Percentiles rank a stretch among this genome's conserved stretches.
Evolutionary conservation across 2,113 vertebrate species (phyloP).

Genomic region (Misgurnus anguillicaudatus): DNA sequence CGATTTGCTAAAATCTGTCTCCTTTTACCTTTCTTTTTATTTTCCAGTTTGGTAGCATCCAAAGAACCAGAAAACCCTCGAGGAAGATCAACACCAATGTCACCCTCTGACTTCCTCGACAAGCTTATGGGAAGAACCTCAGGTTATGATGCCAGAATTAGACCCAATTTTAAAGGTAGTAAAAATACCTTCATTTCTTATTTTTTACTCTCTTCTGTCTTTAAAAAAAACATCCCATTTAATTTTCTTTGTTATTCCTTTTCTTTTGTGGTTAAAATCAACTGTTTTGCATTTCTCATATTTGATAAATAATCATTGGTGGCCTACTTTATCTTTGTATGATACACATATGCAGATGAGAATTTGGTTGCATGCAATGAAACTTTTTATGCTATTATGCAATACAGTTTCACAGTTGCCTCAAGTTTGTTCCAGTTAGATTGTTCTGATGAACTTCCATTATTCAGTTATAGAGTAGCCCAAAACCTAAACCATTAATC

Average conservation of each 20-base stretch:
- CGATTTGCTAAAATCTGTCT: constrained; percentile 27
- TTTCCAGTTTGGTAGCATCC: constrained; percentile 82
- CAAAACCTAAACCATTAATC: constrained; percentile 27
- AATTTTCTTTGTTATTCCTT: background rate
- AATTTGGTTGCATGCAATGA: background rate
- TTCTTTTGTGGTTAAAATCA: background rate
- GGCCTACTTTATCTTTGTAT: background rate
- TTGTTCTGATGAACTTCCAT: constrained; percentile 17
- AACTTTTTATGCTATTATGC: constrained; percentile 11
- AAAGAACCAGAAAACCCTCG: constrained; percentile 86
- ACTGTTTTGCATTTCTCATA: background rate
- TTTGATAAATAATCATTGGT: background rate
- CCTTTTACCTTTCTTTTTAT: constrained; percentile 28
- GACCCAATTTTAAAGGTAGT: constrained; percentile 98
- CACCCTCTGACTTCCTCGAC: constrained; percentile 96
- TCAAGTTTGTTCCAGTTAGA: background rate
- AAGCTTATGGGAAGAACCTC: constrained; percentile 97
- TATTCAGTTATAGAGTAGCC: background rate
- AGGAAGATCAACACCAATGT: constrained; percentile 84
- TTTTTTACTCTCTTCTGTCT: background rate
- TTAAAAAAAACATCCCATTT: background rate
- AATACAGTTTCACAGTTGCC: constrained; percentile 1
- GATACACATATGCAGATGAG: background rate
- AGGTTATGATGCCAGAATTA: constrained; percentile 95
- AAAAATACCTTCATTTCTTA: background rate